Evolutionary conservation across 2,113 vertebrate genomes (phyloP), one percentile per base, ranked within the genome.

Genomic region (Pontoporia blainvillei): DNA sequence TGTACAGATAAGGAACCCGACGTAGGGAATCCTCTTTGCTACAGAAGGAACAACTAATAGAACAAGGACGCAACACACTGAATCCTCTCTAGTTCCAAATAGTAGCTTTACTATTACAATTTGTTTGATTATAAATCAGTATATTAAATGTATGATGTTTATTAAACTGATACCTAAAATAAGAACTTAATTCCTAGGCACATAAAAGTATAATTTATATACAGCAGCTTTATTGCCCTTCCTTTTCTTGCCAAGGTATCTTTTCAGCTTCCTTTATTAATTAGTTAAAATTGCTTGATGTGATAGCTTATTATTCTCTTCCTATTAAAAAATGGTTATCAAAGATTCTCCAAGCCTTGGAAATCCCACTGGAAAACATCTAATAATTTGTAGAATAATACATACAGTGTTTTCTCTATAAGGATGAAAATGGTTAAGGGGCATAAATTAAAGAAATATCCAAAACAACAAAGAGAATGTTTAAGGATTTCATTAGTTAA

Each of bases 401-500:
- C 46, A 29, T 27, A 69, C 13, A 66, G 15, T 78, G 8, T 67
- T 94, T 97, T 93, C 39, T 92, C 67, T 66, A 46, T 83, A 57
- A 91, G 85, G 20, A 86, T 86, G 44, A 49, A 78, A 71, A 90
- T 69, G 27, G 5, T 66, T 96, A 88, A 92, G 14, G 66, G 59
- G 1, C 34, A 88, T 90, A 59, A 81, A 46, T 94, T 95, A 92
- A 69, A 93, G 34, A 78, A 81, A 73, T 87, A 71, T 15, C 23
- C 39, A 90, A 95, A 96, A 61, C 17, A 94, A 67, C 69, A 76
- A 96, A 92, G 46, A 96, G 52, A 88, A 57, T 67, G 3, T 79
- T 91, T 72, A 86, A 97, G 10, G 21, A 75, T 90, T 95, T 95
- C 44, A 57, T 90, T 94, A 92, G 59, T 78, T 86, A 91, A 84